phyloP scores from a whole-genome alignment of 1,140 invertebrate genomes.

The Telenomus remus region DNA sequence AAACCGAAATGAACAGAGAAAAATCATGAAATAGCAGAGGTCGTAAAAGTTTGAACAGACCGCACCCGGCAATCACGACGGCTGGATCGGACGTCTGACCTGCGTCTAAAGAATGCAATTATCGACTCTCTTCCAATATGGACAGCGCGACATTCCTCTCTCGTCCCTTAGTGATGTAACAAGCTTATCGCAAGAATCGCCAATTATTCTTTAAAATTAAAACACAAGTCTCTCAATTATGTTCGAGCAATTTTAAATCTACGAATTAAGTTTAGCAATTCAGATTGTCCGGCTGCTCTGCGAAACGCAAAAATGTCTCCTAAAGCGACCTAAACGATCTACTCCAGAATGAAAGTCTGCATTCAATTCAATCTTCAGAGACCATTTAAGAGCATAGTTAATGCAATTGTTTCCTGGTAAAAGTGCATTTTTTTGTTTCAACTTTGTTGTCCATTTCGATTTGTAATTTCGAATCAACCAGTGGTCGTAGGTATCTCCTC shows the following conservation, averaged over 20 bases:
- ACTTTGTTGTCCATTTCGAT: too few relatives aligned
- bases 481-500: too few relatives aligned
- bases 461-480: too few relatives aligned
- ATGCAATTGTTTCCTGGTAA: too few relatives aligned
- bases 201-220: slow-evolving; percentile 66
- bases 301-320: too few relatives aligned
- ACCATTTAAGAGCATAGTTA: too few relatives aligned
- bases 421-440: too few relatives aligned
- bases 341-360: too few relatives aligned
- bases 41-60: slow-evolving; percentile 45
- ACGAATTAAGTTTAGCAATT: too few relatives aligned
- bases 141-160: slow-evolving; percentile 52
- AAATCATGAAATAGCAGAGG: slow-evolving; percentile 37
- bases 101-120: slow-evolving; percentile 55
- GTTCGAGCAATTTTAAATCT: neutral
- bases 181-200: slow-evolving; percentile 65
- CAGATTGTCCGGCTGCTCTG: too few relatives aligned
- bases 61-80: slow-evolving; percentile 48
- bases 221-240: slow-evolving; percentile 65
- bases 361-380: too few relatives aligned
- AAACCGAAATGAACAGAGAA: slow-evolving; percentile 12
- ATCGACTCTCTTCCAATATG: slow-evolving; percentile 51
- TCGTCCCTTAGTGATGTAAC: slow-evolving; percentile 47
- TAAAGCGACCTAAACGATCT: too few relatives aligned
- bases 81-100: slow-evolving; percentile 43